phyloP scores from a whole-genome alignment of 2,888 invertebrate genomes.

The Odontocerum albicorne region DNA sequence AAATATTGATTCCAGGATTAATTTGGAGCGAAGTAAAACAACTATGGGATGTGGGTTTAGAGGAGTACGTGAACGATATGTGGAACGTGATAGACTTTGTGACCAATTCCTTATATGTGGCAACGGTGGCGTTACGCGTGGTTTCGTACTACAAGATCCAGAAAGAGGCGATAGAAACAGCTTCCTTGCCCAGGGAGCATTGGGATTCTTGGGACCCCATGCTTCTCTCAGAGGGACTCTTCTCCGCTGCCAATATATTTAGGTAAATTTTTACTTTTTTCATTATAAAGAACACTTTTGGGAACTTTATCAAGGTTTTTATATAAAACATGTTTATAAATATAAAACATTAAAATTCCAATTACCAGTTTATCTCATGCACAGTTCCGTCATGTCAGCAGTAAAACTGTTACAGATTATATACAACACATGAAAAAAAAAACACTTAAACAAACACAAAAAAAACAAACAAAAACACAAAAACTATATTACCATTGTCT shows the following conservation, averaged over 20 bases:
- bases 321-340: too few species aligned
- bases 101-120: constrained; percentile 96
- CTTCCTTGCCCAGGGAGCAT: constrained; percentile 76
- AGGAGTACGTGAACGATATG: constrained; percentile 97
- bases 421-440: too few species aligned
- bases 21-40: constrained; percentile 99
- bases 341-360: too few species aligned
- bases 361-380: not conserved
- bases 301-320: too few species aligned
- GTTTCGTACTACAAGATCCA: constrained; percentile 93
- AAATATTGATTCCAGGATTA: constrained; percentile 69
- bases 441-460: too few species aligned
- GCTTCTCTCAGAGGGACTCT: constrained; percentile 91
- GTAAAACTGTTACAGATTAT: too few species aligned
- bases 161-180: constrained; percentile 65
- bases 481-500: too few species aligned
- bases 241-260: constrained; percentile 98
- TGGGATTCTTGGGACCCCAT: constrained; percentile 99
- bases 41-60: constrained; percentile 95
- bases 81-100: constrained; percentile 99
- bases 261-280: constrained; percentile 49
- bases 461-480: too few species aligned
- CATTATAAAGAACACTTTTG: not conserved
- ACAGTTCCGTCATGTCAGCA: not conserved
- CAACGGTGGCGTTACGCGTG: constrained; percentile 91